phyloP scores from a whole-genome alignment of 2,888 invertebrate genomes.

The Sinhomidia bicolor region DNA sequence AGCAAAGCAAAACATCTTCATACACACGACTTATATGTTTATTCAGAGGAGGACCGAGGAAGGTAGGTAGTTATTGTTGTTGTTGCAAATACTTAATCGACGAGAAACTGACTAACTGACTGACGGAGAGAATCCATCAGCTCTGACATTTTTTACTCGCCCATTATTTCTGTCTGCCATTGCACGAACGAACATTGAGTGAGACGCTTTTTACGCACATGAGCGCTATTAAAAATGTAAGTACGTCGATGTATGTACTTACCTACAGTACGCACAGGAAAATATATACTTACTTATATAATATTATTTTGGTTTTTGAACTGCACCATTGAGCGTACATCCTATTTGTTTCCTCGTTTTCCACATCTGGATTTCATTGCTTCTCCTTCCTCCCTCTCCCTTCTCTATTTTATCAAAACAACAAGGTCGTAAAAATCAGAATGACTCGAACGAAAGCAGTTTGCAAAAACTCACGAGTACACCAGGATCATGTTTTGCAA shows the following conservation, averaged over 20 bases:
- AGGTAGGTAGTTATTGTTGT: background rate
- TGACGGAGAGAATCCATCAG: conserved; percentile 6
- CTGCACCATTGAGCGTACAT: background rate
- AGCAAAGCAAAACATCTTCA: too few species aligned
- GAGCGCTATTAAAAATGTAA: background rate
- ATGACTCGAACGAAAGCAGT: conserved; percentile 33
- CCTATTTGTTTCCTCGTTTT: conserved; percentile 4
- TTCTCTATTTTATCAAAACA: conserved; percentile 58
- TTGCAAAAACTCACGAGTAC: conserved; percentile 51
- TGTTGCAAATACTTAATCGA: background rate
- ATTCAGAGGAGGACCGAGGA: too few species aligned
- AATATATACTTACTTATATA: background rate
- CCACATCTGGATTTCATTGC: conserved; percentile 65
- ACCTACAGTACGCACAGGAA: background rate
- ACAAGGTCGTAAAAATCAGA: conserved; percentile 65
- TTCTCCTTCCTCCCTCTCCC: conserved; percentile 15
- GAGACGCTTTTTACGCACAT: conserved; percentile 2
- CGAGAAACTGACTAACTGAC: background rate
- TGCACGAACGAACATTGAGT: background rate
- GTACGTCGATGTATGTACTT: too few species aligned
- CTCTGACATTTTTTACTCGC: background rate
- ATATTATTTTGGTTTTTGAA: background rate
- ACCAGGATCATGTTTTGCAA: background rate
- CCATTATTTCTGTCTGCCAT: background rate
- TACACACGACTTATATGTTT: too few species aligned